A percentile compares a stretch with the other conserved stretches of the same genome.
phyloP scores from a whole-genome alignment of 2,113 vertebrate species.

The Triplophysa rosa region DNA sequence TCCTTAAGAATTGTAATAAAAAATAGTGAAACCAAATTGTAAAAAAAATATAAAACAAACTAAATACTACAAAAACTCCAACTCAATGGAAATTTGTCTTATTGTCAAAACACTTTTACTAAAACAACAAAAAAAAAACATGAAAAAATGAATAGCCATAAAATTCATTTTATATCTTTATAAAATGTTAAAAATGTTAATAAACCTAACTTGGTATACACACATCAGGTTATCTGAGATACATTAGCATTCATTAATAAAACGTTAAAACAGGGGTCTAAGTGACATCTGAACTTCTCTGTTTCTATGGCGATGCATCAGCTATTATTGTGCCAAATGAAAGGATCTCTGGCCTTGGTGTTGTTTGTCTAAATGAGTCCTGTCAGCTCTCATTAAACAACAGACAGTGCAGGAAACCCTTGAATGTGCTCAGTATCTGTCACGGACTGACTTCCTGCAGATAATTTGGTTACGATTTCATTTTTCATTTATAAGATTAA shows the following conservation, averaged over 20 bases:
- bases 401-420: constrained; percentile 21
- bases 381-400: constrained; percentile 34
- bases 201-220: background rate
- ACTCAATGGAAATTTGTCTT: too few species aligned
- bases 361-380: constrained; percentile 30
- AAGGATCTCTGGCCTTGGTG: constrained; percentile 14
- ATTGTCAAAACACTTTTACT: too few species aligned
- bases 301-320: background rate
- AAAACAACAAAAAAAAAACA: too few species aligned
- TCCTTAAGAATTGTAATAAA: too few species aligned
- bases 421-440: constrained; percentile 10
- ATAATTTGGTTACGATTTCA: constrained; percentile 12
- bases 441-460: constrained; percentile 17
- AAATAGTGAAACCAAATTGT: too few species aligned
- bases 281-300: background rate
- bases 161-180: too few species aligned
- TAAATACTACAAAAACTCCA: too few species aligned
- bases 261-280: background rate
- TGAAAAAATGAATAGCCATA: too few species aligned
- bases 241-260: constrained; percentile 27
- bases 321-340: constrained; percentile 13
- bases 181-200: too few species aligned
- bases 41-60: too few species aligned
- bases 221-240: constrained; percentile 13
- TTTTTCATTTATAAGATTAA: constrained; percentile 11